phyloP scores from a whole-genome alignment of 92 coral and sea anemone genomes.

The Blastomussa wellsi region DNA sequence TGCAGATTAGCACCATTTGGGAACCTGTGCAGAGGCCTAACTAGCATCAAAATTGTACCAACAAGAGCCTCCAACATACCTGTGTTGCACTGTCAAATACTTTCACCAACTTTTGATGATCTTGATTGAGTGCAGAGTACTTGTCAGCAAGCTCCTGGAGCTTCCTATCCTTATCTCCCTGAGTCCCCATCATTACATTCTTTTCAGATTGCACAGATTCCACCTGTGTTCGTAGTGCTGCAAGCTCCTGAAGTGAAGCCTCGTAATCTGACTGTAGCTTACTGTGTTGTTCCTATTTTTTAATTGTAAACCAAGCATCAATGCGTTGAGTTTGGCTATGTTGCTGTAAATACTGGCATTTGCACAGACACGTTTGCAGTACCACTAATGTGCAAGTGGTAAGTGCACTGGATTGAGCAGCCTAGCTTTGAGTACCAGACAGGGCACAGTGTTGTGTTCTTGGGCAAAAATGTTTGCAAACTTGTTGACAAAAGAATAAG shows the following conservation, averaged over 20 bases:
- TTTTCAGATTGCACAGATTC: slow-evolving; percentile 67
- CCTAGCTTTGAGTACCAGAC: too few relatives aligned
- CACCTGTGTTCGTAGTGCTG: slow-evolving; percentile 59
- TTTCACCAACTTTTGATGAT: slow-evolving; percentile 59
- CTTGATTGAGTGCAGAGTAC: slow-evolving; percentile 48
- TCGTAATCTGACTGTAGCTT: slow-evolving; percentile 62
- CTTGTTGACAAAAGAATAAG: too few relatives aligned
- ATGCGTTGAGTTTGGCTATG: not conserved
- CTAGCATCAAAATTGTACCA: too few relatives aligned
- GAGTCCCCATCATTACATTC: slow-evolving; percentile 55
- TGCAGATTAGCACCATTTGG: too few relatives aligned
- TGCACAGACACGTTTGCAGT: too few relatives aligned
- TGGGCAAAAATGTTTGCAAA: too few relatives aligned
- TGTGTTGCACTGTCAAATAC: slow-evolving; percentile 42
- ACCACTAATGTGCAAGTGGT: too few relatives aligned
- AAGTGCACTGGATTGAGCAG: too few relatives aligned
- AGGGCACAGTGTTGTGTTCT: too few relatives aligned
- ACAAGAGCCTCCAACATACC: slow-evolving; percentile 28
- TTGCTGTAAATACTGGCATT: not conserved
- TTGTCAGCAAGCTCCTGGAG: slow-evolving; percentile 59
- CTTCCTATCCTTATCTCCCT: slow-evolving; percentile 72
- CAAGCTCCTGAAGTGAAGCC: slow-evolving; percentile 56
- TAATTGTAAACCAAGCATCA: not conserved
- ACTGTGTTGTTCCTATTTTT: not conserved
- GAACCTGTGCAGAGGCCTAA: too few relatives aligned